Evolutionary conservation across 2,113 vertebrate genomes (phyloP), one percentile per base, ranked within the genome.

Genomic region (Saccopteryx leptura): DNA sequence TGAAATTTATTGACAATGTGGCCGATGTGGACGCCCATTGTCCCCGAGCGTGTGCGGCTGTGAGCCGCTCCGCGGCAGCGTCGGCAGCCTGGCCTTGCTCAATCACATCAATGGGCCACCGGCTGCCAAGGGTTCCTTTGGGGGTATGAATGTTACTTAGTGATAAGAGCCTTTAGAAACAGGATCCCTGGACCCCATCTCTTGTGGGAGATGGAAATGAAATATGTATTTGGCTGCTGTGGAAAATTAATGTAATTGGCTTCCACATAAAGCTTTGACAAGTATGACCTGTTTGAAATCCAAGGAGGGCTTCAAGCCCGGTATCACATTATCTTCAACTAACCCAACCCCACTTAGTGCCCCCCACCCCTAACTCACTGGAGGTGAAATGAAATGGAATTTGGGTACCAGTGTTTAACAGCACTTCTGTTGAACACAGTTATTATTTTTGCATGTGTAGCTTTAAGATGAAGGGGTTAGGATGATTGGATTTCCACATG

Each of bases 1-100:
- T 99, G 99, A 99, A 99, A 99, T 99, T 99, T 99, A 99, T 99
- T 99, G 99, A 99, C 99, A 99, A 99, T 99, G 98, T 93, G 94
- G 98, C 98, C 79, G 97, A 98, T 97, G 98, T 98, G 98, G 98
- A 98, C 98, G 98, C 99, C 98, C 99, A 99, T 99, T 99, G 99
- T 99, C 99, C 99, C 98, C 80, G 98, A 98, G 99, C 98, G 97
- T 97, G 98, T 98, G 98, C 96, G 98, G 91, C 99, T 98, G 99
- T 97, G 98, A 99, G 99, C 98, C 93, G 97, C 98, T 98, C 98
- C 96, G 96, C 98, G 97, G 98, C 98, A 96, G 98, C 98, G 98
- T 98, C 99, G 98, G 99, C 99, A 98, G 99, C 99, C 98, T 98
- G 98, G 99, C 98, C 99, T 98, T 96, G 98, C 99, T 99, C 99